Evolutionary conservation across 2,888 invertebrate genomes (phyloP).

Genomic region (Anoplius nigerrimus): DNA sequence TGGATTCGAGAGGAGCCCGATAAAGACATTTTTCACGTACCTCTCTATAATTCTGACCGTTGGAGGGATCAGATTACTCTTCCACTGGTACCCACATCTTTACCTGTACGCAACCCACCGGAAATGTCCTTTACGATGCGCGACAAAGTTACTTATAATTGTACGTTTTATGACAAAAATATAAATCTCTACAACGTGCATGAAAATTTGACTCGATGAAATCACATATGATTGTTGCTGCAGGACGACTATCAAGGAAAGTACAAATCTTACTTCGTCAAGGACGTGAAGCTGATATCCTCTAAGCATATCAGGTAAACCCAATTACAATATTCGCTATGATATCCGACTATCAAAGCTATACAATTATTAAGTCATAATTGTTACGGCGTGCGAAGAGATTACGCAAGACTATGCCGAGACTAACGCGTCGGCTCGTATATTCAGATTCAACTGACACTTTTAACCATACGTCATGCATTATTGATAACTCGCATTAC

Average conservation of each 20-base stretch:
- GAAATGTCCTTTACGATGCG: slow-evolving; percentile 75
- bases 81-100: slow-evolving; percentile 80
- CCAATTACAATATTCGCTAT: background rate
- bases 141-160: slow-evolving; percentile 77
- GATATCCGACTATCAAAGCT: slow-evolving; percentile 6
- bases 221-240: slow-evolving; percentile 16
- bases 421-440: background rate
- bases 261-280: slow-evolving; percentile 76
- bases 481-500: too few relatives aligned
- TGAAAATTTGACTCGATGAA: slow-evolving; percentile 5
- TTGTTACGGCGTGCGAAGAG: background rate
- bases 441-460: too few relatives aligned
- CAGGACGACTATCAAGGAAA: slow-evolving; percentile 77
- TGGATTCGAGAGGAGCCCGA: slow-evolving; percentile 75
- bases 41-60: slow-evolving; percentile 76
- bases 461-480: too few relatives aligned
- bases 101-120: slow-evolving; percentile 77
- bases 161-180: slow-evolving; percentile 70
- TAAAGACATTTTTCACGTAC: slow-evolving; percentile 72
- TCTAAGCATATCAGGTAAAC: slow-evolving; percentile 66
- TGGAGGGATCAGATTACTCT: slow-evolving; percentile 78
- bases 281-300: slow-evolving; percentile 72
- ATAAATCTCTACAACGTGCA: background rate
- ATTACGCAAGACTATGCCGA: background rate
- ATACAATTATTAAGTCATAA: background rate